Conservation (phyloP, 2,888 invertebrate genomes). For the Stenolophus ochropezus region DNA sequence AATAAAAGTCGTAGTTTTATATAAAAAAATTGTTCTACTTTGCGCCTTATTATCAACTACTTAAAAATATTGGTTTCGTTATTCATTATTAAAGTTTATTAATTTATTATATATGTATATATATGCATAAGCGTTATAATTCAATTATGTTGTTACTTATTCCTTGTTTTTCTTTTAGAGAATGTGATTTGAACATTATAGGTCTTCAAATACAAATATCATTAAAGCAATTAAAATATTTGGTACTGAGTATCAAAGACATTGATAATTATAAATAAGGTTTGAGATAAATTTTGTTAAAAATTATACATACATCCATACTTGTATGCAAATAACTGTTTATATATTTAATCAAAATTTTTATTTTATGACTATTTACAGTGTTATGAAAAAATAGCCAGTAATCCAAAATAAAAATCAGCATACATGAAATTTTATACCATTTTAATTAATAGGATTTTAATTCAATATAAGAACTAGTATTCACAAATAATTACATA, state of each 20-base stretch:
- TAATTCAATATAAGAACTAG: constrained; percentile 6
- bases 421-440: constrained; percentile 40
- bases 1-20: constrained; percentile 55
- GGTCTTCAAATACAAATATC: constrained; percentile 17
- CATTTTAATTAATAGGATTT: not conserved
- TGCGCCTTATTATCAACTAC: constrained; percentile 47
- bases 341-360: constrained; percentile 7
- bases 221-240: constrained; percentile 2
- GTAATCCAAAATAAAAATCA: constrained; percentile 8
- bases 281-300: not conserved
- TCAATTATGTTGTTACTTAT: not conserved
- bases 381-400: not conserved
- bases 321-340: constrained; percentile 25
- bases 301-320: constrained; percentile 36
- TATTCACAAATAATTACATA: not conserved
- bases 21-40: constrained; percentile 51
- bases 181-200: constrained; percentile 29
- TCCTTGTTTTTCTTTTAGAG: not conserved
- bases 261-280: not conserved
- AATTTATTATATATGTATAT: constrained; percentile 53
- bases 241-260: not conserved
- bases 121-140: not conserved
- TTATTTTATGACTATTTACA: not conserved
- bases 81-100: not conserved
- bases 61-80: constrained; percentile 23